phyloP scores from a whole-genome alignment of 2,797 vertebrate species.

The Delichon dasypus region DNA sequence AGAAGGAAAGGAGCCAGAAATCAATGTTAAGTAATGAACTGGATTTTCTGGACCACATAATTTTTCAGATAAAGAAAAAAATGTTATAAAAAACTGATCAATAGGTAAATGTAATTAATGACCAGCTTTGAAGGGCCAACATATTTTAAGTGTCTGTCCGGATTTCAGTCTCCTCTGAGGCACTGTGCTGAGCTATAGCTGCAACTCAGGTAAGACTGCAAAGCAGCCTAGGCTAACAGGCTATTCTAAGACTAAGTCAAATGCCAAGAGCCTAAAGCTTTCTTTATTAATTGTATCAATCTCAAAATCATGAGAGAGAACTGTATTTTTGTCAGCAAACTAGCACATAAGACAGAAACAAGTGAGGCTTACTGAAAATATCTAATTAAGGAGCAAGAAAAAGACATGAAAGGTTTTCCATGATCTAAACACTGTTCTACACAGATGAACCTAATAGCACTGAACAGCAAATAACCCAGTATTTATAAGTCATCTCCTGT shows the following conservation, averaged over 20 bases:
- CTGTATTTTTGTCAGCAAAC: not conserved
- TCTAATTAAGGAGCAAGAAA: not conserved
- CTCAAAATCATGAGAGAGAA: not conserved
- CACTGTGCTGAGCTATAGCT: not conserved
- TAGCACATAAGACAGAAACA: not conserved
- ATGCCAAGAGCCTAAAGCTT: not conserved
- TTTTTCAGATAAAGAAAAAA: not conserved
- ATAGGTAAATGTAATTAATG: not conserved
- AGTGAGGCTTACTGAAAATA: not conserved
- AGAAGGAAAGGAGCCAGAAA: not conserved
- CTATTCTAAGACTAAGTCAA: not conserved
- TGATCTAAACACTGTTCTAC: not conserved
- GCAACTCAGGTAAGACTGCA: not conserved
- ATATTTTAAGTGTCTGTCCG: not conserved
- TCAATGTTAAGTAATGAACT: not conserved
- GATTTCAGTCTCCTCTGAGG: not conserved
- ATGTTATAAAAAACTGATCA: not conserved
- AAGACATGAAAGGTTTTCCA: not conserved
- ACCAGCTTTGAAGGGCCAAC: not conserved
- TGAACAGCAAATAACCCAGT: not conserved
- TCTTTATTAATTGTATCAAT: not conserved
- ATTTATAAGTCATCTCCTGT: not conserved
- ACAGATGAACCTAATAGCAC: not conserved
- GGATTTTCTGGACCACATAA: not conserved
- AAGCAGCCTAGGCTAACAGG: not conserved